These are phyloP conservation scores for Sternotherus odoratus DNA, from an alignment of 2,797 vertebrate genomes.

Conservation along the genomic window DNA sequence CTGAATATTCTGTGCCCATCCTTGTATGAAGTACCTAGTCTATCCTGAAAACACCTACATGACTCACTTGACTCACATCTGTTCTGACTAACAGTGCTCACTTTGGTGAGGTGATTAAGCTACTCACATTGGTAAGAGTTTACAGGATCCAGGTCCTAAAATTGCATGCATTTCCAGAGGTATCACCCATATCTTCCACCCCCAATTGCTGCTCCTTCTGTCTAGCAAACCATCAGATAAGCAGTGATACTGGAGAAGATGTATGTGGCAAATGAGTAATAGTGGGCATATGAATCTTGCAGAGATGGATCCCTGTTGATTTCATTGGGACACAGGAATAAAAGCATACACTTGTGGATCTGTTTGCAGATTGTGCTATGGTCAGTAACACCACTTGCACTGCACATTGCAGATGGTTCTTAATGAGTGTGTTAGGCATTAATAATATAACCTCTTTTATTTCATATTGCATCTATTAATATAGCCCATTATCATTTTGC, in stretches of 20 bases:
- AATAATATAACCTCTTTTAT: neutral
- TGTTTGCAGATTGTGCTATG: neutral
- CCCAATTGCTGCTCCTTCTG: neutral
- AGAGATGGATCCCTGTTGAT: neutral
- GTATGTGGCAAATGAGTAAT: neutral
- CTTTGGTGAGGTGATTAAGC: neutral
- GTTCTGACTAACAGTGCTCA: neutral
- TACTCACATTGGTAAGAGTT: neutral
- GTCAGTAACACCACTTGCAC: neutral
- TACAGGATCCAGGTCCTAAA: neutral
- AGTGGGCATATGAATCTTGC: neutral
- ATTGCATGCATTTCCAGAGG: neutral
- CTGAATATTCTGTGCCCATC: neutral
- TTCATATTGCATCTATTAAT: slow-evolving; percentile 52
- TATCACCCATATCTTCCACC: neutral
- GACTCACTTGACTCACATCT: neutral
- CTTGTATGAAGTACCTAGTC: neutral
- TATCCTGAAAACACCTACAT: neutral
- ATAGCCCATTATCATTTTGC: slow-evolving; percentile 59
- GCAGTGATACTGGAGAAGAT: neutral
- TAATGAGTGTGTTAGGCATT: slow-evolving; percentile 35
- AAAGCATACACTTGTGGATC: neutral
- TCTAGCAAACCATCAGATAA: neutral
- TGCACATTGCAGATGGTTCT: slow-evolving; percentile 20
- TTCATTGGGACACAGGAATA: neutral